phyloP scores from a whole-genome alignment of 2,888 invertebrate genomes.

The Troides oblongomaculatus region DNA sequence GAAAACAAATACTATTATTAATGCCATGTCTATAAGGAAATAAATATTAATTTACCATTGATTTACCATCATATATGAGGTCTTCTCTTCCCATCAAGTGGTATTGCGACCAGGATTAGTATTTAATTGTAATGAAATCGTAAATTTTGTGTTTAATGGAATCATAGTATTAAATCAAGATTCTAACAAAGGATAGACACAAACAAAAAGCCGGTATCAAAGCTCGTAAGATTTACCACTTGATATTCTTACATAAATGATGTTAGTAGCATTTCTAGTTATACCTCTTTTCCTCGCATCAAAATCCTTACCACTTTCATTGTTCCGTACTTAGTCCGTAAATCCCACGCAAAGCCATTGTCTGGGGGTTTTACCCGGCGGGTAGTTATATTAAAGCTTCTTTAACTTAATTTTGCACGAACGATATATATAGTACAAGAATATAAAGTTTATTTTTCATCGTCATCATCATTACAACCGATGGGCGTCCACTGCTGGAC shows the following conservation, averaged over 20 bases:
- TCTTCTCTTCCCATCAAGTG: too few species aligned
- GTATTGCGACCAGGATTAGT: too few species aligned
- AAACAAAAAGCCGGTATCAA: slow-evolving; percentile 3
- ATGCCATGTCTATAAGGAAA: too few species aligned
- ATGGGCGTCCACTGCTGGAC: too few species aligned
- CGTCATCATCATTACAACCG: too few species aligned
- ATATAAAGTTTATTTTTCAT: background rate
- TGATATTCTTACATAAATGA: slow-evolving; percentile 24
- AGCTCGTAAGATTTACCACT: slow-evolving; percentile 4
- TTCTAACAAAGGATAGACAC: slow-evolving; percentile 1
- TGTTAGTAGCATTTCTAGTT: slow-evolving; percentile 27
- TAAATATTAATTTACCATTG: too few species aligned
- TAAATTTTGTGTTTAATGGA: background rate
- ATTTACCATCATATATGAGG: too few species aligned
- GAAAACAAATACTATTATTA: too few species aligned
- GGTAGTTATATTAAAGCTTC: slow-evolving; percentile 46
- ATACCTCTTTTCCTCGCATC: slow-evolving; percentile 30
- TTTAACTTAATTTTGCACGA: slow-evolving; percentile 60
- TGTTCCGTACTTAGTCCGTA: slow-evolving; percentile 53
- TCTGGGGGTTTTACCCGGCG: slow-evolving; percentile 47
- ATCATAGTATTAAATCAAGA: slow-evolving; percentile 4
- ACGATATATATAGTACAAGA: slow-evolving; percentile 40
- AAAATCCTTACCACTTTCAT: slow-evolving; percentile 47
- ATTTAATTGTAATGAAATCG: background rate
- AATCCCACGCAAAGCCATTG: slow-evolving; percentile 56